Evolutionary conservation across 2,113 vertebrate genomes (phyloP).

Genomic region (Leptosomus discolor): DNA sequence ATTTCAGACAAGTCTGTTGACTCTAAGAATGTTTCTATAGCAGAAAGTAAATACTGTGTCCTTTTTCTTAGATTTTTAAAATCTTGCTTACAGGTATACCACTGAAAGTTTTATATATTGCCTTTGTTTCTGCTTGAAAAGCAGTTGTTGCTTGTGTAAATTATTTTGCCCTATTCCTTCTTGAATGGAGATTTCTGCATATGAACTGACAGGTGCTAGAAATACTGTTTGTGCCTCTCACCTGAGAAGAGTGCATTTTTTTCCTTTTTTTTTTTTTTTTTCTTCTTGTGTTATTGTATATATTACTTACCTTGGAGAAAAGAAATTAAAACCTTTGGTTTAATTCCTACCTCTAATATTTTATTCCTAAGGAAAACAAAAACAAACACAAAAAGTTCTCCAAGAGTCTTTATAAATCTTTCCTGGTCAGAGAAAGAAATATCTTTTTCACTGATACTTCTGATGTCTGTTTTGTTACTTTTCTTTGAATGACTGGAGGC

Average conservation of each 20-base stretch:
- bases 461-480: background rate
- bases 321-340: background rate
- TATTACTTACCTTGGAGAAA: background rate
- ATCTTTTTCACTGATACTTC: background rate
- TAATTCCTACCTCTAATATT: background rate
- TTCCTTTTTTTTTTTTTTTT: background rate
- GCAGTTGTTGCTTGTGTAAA: background rate
- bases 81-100: background rate
- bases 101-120: background rate
- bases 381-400: fast-evolving
- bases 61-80: background rate
- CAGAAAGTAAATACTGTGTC: background rate
- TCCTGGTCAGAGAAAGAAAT: background rate
- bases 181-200: background rate
- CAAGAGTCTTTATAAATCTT: background rate
- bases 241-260: background rate
- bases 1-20: background rate
- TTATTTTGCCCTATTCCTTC: background rate
- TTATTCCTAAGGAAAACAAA: background rate
- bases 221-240: background rate
- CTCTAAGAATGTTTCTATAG: background rate
- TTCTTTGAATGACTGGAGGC: background rate
- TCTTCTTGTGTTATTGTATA: background rate
- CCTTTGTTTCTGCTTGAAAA: background rate
- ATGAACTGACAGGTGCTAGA: background rate